Conservation (phyloP, 2,888 invertebrate species). For the Cosmorhoe ocellata region DNA sequence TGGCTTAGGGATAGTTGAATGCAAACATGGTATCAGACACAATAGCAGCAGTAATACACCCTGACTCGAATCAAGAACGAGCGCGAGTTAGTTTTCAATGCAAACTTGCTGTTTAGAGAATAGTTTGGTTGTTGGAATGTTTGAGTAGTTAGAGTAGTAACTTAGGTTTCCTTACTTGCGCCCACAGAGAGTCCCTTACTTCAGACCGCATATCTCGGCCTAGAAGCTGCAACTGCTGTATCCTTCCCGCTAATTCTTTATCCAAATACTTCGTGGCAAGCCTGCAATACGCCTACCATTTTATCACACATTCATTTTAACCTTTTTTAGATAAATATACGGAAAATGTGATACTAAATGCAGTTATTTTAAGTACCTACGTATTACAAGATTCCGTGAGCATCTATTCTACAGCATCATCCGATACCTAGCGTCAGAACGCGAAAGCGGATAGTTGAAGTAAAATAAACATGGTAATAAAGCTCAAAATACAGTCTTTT, state of each 20-base stretch:
- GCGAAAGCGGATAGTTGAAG: conserved; percentile 23
- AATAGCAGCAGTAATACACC: too few species aligned
- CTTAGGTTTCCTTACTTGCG: conserved; percentile 82
- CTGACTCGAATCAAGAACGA: too few species aligned
- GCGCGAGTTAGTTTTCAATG: too few species aligned
- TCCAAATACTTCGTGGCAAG: conserved; percentile 93
- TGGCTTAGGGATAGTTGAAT: too few species aligned
- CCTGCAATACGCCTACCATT: conserved; percentile 52
- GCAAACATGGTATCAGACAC: too few species aligned
- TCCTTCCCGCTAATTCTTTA: conserved; percentile 91
- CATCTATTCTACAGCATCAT: conserved; percentile 24
- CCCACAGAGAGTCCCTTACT: conserved; percentile 88
- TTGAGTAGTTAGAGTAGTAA: background rate
- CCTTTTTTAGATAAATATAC: conserved; percentile 1
- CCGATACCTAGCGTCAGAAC: conserved; percentile 16
- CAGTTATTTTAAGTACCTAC: conserved; percentile 31
- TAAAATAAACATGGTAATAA: conserved; percentile 20
- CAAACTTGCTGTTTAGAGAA: too few species aligned
- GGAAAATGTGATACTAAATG: conserved; percentile 35
- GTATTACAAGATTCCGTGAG: conserved; percentile 24
- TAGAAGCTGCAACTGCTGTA: conserved; percentile 92
- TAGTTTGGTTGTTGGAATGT: too few species aligned
- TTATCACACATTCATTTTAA: background rate
- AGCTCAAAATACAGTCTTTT: conserved; percentile 24
- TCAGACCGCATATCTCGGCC: conserved; percentile 90